A percentile compares a stretch with the other conserved stretches of the same genome.
These are phyloP conservation scores for Tychaedon coryphoeus DNA, from an alignment of 2,113 vertebrate genomes.

Conservation along the genomic window DNA sequence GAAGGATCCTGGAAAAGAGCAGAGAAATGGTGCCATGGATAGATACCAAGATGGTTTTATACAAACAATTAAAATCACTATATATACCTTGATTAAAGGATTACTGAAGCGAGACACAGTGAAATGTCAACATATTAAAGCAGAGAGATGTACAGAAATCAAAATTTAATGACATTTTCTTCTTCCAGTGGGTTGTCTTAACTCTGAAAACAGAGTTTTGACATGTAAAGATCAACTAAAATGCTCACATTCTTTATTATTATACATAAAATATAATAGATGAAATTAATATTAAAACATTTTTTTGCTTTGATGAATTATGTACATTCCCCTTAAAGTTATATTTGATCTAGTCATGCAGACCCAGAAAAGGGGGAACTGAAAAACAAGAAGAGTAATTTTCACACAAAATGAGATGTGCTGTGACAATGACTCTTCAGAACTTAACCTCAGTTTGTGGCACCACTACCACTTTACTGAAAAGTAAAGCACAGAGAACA, in stretches of 20 bases:
- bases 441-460: not conserved
- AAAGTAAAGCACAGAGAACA: not conserved
- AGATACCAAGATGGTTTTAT: not conserved
- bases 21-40: not conserved
- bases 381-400: not conserved
- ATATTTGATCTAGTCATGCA: not conserved
- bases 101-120: not conserved
- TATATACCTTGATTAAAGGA: not conserved
- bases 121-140: not conserved
- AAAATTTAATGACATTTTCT: not conserved
- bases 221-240: not conserved
- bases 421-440: not conserved
- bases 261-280: not conserved
- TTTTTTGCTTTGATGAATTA: constrained; percentile 28
- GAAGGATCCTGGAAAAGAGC: not conserved
- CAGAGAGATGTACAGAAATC: not conserved
- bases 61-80: not conserved
- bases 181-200: not conserved
- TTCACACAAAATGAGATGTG: not conserved
- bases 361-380: not conserved
- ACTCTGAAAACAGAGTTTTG: not conserved
- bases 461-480: not conserved
- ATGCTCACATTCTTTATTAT: not conserved
- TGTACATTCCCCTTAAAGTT: not conserved
- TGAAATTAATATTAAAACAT: not conserved